A percentile compares a stretch with the other conserved stretches of the same genome.
Evolutionary conservation across 2,888 invertebrate genomes (phyloP).

Genomic region (Leptogaster cylindrica): DNA sequence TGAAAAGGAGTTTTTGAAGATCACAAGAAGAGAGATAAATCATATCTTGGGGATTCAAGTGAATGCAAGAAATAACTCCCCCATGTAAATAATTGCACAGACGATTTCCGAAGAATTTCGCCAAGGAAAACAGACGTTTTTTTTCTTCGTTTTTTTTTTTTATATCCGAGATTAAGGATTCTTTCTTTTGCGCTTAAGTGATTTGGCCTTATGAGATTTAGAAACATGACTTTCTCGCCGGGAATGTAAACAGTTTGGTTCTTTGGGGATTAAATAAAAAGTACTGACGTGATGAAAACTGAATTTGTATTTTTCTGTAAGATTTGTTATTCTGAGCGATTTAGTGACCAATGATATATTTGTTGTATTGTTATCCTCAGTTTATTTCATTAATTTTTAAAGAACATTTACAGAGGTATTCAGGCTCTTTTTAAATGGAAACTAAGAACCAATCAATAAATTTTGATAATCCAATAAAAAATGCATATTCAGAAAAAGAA

Average conservation of each 20-base stretch:
- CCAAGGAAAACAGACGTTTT: constrained; percentile 44
- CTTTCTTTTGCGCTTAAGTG: constrained; percentile 32
- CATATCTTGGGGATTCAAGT: constrained; percentile 42
- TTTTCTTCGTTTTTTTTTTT: too few relatives aligned
- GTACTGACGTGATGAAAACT: constrained; percentile 29
- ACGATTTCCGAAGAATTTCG: constrained; percentile 41
- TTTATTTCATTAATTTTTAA: too few relatives aligned
- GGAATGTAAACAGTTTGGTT: constrained; percentile 31
- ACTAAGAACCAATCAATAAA: too few relatives aligned
- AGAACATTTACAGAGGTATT: too few relatives aligned
- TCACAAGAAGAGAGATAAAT: constrained; percentile 37
- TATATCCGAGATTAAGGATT: neutral
- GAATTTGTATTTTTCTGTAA: constrained; percentile 19
- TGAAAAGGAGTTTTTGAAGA: constrained; percentile 5
- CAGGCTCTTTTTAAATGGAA: too few relatives aligned
- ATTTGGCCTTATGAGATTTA: constrained; percentile 39
- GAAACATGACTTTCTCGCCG: constrained; percentile 39
- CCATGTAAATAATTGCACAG: constrained; percentile 52
- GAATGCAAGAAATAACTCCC: constrained; percentile 49
- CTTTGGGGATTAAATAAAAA: constrained; percentile 25
- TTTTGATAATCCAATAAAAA: too few relatives aligned
- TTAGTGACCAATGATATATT: too few relatives aligned
- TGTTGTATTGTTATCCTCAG: too few relatives aligned
- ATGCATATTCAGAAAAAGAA: too few relatives aligned
- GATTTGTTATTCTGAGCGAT: too few relatives aligned